Conservation (phyloP, 2,888 invertebrate genomes). For the Pachliopta kotzebuea region DNA sequence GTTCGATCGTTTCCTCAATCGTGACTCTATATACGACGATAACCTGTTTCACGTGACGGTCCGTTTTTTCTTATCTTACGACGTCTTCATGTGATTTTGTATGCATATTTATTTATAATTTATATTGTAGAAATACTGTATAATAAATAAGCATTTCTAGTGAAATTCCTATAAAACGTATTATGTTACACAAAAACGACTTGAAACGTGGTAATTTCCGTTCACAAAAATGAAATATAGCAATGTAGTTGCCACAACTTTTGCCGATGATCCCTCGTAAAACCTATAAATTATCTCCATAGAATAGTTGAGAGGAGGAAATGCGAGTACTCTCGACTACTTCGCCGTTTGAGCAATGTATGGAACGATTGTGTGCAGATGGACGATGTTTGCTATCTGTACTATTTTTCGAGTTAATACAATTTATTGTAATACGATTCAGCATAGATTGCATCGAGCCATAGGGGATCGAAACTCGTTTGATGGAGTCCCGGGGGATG, state of each 20-base stretch:
- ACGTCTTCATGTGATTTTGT: background rate
- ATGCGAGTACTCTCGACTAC: slow-evolving; percentile 56
- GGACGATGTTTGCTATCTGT: slow-evolving; percentile 79
- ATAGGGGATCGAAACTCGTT: slow-evolving; percentile 78
- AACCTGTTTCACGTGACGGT: too few relatives aligned
- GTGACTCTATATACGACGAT: too few relatives aligned
- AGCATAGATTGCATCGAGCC: slow-evolving; percentile 79
- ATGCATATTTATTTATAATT: background rate
- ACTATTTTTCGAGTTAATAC: slow-evolving; percentile 80
- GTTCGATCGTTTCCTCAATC: background rate
- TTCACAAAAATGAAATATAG: slow-evolving; percentile 70
- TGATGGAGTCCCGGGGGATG: slow-evolving; percentile 76
- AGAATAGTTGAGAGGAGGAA: slow-evolving; percentile 55
- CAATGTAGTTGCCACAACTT: slow-evolving; percentile 68
- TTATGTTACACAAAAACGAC: slow-evolving; percentile 47
- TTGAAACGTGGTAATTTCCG: slow-evolving; percentile 70
- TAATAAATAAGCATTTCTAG: background rate
- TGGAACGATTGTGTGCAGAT: slow-evolving; percentile 75
- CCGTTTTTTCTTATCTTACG: background rate
- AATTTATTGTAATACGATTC: slow-evolving; percentile 81
- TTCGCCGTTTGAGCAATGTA: slow-evolving; percentile 49
- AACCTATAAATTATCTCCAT: slow-evolving; percentile 73
- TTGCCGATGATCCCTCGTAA: slow-evolving; percentile 74
- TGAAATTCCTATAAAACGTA: slow-evolving; percentile 11
- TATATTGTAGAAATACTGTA: background rate